Conservation (phyloP, 1,140 invertebrate genomes). For the Eurosta solidaginis region DNA sequence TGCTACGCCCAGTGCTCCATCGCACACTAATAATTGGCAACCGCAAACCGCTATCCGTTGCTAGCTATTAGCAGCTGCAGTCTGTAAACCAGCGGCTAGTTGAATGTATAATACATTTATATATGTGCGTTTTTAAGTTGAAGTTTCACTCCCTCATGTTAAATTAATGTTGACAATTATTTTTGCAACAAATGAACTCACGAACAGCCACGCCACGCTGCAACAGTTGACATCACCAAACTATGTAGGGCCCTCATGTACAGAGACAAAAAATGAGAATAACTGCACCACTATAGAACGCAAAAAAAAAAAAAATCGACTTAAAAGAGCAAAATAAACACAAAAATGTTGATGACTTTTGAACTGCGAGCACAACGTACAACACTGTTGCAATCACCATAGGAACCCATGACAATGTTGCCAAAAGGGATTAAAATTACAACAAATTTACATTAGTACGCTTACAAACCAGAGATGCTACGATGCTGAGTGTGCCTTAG, state of each 20-base stretch:
- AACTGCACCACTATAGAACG: background rate
- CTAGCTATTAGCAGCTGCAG: too few species aligned
- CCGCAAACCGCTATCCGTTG: too few species aligned
- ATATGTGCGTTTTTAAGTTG: background rate
- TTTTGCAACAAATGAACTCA: conserved; percentile 21
- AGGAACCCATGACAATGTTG: background rate
- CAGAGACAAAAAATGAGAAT: background rate
- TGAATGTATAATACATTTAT: background rate
- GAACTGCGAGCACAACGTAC: conserved; percentile 9
- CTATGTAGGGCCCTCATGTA: background rate
- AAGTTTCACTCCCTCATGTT: background rate
- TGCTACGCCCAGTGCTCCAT: background rate
- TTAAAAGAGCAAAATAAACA: background rate
- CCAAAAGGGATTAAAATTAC: background rate
- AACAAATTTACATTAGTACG: background rate
- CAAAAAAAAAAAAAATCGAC: background rate
- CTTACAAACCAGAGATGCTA: too few species aligned
- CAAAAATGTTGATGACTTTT: conserved; percentile 23
- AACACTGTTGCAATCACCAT: background rate
- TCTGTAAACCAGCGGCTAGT: background rate
- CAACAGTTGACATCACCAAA: background rate
- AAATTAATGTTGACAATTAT: conserved; percentile 22
- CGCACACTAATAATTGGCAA: background rate
- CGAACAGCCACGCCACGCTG: background rate
- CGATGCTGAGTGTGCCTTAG: too few species aligned